phyloP scores from a whole-genome alignment of 2,113 vertebrate species.

The Podarcis raffonei region DNA sequence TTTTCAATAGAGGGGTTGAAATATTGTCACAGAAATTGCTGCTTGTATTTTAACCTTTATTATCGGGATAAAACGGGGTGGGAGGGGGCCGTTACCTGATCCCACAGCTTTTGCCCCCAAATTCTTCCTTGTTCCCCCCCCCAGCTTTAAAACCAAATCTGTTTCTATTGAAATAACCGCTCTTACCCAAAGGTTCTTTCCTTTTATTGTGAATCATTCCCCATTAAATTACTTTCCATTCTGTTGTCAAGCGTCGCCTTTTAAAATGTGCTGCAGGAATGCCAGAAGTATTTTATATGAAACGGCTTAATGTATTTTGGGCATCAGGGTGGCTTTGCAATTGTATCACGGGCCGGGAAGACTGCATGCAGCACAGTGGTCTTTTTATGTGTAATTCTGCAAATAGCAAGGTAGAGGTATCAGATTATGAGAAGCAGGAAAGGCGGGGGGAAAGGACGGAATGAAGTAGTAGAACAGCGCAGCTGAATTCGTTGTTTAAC shows the following conservation, averaged over 20 bases:
- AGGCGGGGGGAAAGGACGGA: conserved; percentile 42
- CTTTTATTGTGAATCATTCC: conserved; percentile 37
- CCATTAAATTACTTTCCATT: conserved; percentile 40
- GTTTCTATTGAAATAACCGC: conserved; percentile 27
- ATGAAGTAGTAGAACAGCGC: background rate
- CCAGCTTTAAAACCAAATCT: conserved; percentile 23
- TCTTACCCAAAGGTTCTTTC: conserved; percentile 35
- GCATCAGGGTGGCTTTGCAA: conserved; percentile 27
- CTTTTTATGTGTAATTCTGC: conserved; percentile 38
- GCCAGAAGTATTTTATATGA: conserved; percentile 57
- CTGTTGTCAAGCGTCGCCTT: conserved; percentile 28
- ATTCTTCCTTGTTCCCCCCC: background rate
- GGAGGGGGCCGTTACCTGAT: background rate
- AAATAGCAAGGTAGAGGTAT: conserved; percentile 57
- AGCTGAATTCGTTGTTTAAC: background rate
- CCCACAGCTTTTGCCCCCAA: background rate
- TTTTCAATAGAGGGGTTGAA: background rate
- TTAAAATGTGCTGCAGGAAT: conserved; percentile 51
- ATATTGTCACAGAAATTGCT: background rate
- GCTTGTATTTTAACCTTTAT: background rate
- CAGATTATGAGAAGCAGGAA: conserved; percentile 45
- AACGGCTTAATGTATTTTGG: conserved; percentile 53
- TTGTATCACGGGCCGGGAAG: conserved; percentile 23
- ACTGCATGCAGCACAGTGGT: conserved; percentile 39
- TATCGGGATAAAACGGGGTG: background rate